These are phyloP conservation scores for Xylocopa sonorina DNA, from an alignment of 1,140 invertebrate species.

Conservation along the genomic window DNA sequence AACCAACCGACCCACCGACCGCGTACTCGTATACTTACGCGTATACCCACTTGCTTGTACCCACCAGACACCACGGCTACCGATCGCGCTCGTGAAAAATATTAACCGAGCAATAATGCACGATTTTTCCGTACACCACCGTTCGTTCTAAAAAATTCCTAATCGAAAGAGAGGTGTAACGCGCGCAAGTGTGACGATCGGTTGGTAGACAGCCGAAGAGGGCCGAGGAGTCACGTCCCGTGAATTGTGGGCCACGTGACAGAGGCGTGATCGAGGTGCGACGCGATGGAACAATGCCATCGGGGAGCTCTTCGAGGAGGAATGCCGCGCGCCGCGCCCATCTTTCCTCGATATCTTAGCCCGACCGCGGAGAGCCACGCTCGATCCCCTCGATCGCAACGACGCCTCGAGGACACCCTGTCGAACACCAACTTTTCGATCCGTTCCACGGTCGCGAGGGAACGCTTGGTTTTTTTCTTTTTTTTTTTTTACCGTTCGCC, in stretches of 20 bases:
- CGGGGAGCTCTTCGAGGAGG: constrained; percentile 80
- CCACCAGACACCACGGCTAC: no score
- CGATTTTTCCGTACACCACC: no score
- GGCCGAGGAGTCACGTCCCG: constrained; percentile 77
- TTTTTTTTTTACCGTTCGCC: constrained; percentile 56
- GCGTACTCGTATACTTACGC: no score
- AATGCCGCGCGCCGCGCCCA: constrained; percentile 81
- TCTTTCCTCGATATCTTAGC: constrained; percentile 69
- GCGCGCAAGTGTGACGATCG: no score
- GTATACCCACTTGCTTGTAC: no score
- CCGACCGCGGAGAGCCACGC: constrained; percentile 20
- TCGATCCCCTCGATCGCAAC: constrained; percentile 42
- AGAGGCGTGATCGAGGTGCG: constrained; percentile 81
- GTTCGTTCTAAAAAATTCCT: no score
- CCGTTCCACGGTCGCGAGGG: constrained; percentile 2
- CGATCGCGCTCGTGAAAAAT: no score
- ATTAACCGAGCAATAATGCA: no score
- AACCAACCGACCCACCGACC: not conserved
- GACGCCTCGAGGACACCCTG: constrained; percentile 37
- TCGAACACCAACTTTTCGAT: constrained; percentile 30
- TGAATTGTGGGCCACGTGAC: constrained; percentile 81
- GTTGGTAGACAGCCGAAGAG: constrained; percentile 61
- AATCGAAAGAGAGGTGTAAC: no score
- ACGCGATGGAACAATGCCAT: constrained; percentile 82
- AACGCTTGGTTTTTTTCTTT: no score